Base-by-base conservation (phyloP, 2,797 vertebrate species). In the Acanthurus tractus region DNA sequence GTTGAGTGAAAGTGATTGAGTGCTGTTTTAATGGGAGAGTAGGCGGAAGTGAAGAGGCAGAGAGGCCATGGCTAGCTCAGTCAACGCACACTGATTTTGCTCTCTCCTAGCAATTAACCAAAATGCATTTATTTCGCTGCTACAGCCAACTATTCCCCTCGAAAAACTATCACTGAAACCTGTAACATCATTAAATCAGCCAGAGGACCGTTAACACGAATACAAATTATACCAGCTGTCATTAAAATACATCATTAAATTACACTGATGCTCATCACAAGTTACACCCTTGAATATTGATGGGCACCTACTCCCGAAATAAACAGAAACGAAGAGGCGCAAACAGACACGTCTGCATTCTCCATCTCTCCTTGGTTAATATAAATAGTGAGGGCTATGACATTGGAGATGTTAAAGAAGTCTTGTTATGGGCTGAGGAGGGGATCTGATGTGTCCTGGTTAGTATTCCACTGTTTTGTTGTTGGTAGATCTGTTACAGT, bases 91-190 rank as follows among this genome's bases (percentile, higher is more conserved):
- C 75, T 61, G 71, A 77, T 75, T 88, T 66, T 29, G 44, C 67
- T 77, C 79, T 80, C 84, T 83, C 76, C 65, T 22, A 65, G 79
- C 87, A 89, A 89, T 89, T 89, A 88, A 76, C 79, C 74, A 79
- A 86, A 90, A 81, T 17, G 49, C 79, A 89, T 88, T 84, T 65
- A 79, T 83, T 87, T 81, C 69, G 34, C 74, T 6, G 7, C 81
- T 49, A 18, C 59, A 68, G 71, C 79, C 70, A 77, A 70, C 42
- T 53, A 40, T 70, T 55, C 64, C 54, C 44, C 61, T 52, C 6
- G 2, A 25, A 84, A 82, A 80, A 58, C 58, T 22, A 69, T 76
- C 65, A 62, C 59, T 36, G 61, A 77, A 81, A 82, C 70, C 79
- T 70, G 48, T 57, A 65, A 55, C 83, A 85, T 89, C 80, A 88